Evolutionary conservation across 2,888 invertebrate species (phyloP).

Genomic region (Rhogogaster chlorosoma): DNA sequence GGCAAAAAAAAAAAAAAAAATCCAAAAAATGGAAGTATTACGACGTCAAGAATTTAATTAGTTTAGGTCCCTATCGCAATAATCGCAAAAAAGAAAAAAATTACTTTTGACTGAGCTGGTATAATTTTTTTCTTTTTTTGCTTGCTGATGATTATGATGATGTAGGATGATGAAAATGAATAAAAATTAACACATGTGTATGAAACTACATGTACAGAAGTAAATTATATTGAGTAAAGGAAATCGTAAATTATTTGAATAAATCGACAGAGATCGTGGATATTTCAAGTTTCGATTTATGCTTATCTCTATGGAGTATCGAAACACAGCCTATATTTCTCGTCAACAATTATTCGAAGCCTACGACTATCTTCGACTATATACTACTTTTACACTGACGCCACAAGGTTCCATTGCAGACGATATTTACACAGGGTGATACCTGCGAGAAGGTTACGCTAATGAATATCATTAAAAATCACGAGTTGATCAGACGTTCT

Average conservation of each 20-base stretch:
- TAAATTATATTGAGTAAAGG: not conserved
- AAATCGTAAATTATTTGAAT: slow-evolving; percentile 12
- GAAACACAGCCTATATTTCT: slow-evolving; percentile 25
- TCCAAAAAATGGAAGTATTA: no score
- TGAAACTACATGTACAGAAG: not conserved
- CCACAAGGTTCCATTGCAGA: not conserved
- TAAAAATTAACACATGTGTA: not conserved
- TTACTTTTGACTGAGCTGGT: no score
- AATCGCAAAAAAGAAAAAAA: no score
- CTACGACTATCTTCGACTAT: slow-evolving; percentile 25
- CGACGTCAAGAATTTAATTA: no score
- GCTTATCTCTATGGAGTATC: slow-evolving; percentile 31
- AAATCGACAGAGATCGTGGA: slow-evolving; percentile 8
- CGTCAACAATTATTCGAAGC: slow-evolving; percentile 31
- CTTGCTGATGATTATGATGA: not conserved
- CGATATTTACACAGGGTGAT: not conserved
- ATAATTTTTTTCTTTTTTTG: no score
- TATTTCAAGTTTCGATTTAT: slow-evolving; percentile 40
- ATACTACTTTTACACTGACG: slow-evolving; percentile 7
- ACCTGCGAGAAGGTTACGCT: not conserved
- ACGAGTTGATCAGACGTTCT: not conserved
- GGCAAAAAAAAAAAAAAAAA: no score
- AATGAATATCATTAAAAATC: not conserved
- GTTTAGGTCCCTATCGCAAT: no score
- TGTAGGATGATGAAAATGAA: not conserved